Conservation (phyloP, 1,140 invertebrate species). For the Nephila pilipes region DNA sequence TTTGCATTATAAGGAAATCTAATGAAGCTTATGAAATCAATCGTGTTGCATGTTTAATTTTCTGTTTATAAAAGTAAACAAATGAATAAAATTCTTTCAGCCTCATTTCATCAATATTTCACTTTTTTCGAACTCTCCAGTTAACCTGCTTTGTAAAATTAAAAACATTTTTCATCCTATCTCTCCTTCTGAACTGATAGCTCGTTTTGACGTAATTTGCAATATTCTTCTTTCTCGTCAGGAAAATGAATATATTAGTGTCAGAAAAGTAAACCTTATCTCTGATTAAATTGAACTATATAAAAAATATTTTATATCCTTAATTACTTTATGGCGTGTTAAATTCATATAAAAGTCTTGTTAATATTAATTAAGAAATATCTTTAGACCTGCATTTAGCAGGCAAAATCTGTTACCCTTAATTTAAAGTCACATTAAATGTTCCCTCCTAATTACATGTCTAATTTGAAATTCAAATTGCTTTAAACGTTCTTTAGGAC, state of each 20-base stretch:
- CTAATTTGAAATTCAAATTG: slow-evolving; percentile 73
- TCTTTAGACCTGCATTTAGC: slow-evolving; percentile 50
- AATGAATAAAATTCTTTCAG: not conserved
- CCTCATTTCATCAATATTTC: slow-evolving; percentile 31
- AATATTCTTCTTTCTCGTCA: slow-evolving; percentile 51
- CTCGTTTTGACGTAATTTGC: slow-evolving; percentile 66
- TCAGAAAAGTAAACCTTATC: slow-evolving; percentile 68
- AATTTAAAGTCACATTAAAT: slow-evolving; percentile 73
- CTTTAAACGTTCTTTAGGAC: slow-evolving; percentile 57
- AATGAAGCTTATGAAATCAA: not conserved
- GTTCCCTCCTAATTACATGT: slow-evolving; percentile 67
- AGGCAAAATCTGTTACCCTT: slow-evolving; percentile 68
- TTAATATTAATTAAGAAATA: slow-evolving; percentile 71
- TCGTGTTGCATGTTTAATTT: not conserved
- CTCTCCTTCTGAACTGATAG: slow-evolving; percentile 34
- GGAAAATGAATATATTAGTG: slow-evolving; percentile 71
- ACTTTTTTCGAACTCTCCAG: slow-evolving; percentile 1
- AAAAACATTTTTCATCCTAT: slow-evolving; percentile 51
- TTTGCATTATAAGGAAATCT: too few relatives aligned
- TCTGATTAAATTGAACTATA: slow-evolving; percentile 55
- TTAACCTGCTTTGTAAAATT: slow-evolving; percentile 30
- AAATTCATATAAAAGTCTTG: slow-evolving; percentile 67
- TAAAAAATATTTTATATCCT: slow-evolving; percentile 36
- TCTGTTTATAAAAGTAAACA: not conserved
- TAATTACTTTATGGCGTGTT: slow-evolving; percentile 74